Percentiles rank a stretch among this genome's conserved stretches.
Evolutionary conservation across 2,113 vertebrate genomes (phyloP).

Genomic region (Herpetotheres cachinnans): DNA sequence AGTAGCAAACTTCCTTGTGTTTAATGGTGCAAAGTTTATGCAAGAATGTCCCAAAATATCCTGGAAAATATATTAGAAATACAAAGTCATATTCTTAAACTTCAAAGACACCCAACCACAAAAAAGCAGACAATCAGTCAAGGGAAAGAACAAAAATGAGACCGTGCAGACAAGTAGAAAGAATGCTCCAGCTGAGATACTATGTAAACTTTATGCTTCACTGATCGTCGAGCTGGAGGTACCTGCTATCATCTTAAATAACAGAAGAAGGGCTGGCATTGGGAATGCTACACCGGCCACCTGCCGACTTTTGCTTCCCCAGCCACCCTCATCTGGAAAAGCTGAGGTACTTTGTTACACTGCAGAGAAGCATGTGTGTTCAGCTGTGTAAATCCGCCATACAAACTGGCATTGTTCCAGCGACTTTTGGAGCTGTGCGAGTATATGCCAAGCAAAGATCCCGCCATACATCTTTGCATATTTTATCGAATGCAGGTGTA

Average conservation of each 20-base stretch:
- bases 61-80: background rate
- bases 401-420: background rate
- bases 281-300: background rate
- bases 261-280: background rate
- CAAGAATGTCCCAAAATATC: background rate
- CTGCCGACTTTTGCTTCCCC: background rate
- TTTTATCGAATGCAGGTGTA: background rate
- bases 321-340: background rate
- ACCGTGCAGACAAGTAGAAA: background rate
- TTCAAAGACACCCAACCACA: background rate
- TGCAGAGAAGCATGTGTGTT: background rate
- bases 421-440: fast-evolving
- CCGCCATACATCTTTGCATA: background rate
- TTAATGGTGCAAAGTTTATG: background rate
- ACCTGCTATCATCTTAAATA: background rate
- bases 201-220: conserved; percentile 4
- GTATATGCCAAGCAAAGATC: background rate
- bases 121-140: background rate
- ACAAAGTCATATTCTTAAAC: background rate
- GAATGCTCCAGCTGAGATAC: background rate
- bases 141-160: background rate
- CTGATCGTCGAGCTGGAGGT: background rate
- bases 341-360: background rate
- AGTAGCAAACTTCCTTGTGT: background rate
- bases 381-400: background rate